Percentiles rank a stretch among this genome's conserved stretches.
phyloP scores from a whole-genome alignment of 1,140 invertebrate species.

The Bombus vancouverensis region DNA sequence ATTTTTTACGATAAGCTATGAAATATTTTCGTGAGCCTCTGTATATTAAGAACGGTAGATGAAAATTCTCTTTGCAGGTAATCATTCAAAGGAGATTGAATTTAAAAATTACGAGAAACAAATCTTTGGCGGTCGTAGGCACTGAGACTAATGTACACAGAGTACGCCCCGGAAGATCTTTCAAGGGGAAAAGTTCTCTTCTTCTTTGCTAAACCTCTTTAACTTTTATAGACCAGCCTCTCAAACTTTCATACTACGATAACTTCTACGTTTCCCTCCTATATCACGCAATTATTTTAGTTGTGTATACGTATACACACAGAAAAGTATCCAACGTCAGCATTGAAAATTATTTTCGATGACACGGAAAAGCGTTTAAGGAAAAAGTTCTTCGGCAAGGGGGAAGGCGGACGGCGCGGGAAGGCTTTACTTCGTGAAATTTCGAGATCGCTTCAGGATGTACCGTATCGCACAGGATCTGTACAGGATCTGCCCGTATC shows the following conservation, averaged over 20 bases:
- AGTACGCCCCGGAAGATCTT: constrained; percentile 23
- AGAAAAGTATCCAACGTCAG: background rate
- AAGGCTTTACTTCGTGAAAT: constrained; percentile 25
- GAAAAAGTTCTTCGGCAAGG: background rate
- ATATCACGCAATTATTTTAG: constrained; percentile 33
- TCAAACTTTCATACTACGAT: constrained; percentile 49
- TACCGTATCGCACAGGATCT: too few relatives aligned
- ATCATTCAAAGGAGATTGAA: constrained; percentile 16
- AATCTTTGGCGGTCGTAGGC: constrained; percentile 25
- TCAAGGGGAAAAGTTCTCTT: constrained; percentile 39
- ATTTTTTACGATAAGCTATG: background rate
- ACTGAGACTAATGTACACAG: constrained; percentile 36
- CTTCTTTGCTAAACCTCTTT: constrained; percentile 52
- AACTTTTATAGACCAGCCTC: constrained; percentile 51
- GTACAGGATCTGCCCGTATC: background rate
- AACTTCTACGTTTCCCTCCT: constrained; percentile 35
- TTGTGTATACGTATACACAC: background rate
- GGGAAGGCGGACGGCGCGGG: background rate
- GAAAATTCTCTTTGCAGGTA: constrained; percentile 5
- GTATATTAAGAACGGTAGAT: background rate
- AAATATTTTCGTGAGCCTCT: background rate
- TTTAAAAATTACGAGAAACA: constrained; percentile 46
- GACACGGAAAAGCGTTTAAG: constrained; percentile 9
- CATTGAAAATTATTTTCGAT: constrained; percentile 37
- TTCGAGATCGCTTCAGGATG: background rate